These are phyloP conservation scores for Rhipidura dahli DNA, from an alignment of 2,113 vertebrate genomes.

Conservation along the genomic window DNA sequence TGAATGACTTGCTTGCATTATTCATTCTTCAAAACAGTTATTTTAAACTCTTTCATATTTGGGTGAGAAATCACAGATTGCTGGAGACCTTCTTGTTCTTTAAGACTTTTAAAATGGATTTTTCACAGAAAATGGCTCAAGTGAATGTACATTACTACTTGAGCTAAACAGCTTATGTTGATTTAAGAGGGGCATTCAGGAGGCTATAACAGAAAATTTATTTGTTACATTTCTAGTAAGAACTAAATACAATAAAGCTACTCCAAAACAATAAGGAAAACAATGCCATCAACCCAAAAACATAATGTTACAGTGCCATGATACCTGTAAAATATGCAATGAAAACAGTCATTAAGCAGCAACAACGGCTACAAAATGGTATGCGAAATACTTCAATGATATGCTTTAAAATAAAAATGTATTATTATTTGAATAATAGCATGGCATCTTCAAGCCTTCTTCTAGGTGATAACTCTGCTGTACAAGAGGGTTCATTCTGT, in stretches of 20 bases:
- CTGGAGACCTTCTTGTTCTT: neutral
- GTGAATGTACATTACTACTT: neutral
- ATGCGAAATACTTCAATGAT: neutral
- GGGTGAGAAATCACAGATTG: neutral
- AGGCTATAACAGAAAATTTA: neutral
- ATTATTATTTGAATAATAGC: neutral
- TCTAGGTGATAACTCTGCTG: neutral
- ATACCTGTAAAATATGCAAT: neutral
- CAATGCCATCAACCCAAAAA: neutral
- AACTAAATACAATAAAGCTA: neutral
- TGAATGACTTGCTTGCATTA: neutral
- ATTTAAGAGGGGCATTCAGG: neutral
- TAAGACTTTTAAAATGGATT: neutral
- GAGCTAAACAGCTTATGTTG: neutral
- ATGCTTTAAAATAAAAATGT: neutral
- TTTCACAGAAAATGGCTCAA: neutral
- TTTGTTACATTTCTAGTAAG: neutral
- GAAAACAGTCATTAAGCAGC: neutral
- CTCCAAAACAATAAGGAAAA: neutral
- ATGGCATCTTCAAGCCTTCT: neutral
- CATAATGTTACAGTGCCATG: neutral
- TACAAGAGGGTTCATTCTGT: neutral
- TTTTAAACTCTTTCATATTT: neutral
- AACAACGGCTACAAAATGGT: neutral
- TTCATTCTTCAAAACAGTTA: neutral